Conservation (phyloP, 2,797 vertebrate species). For the Microctenopoma lineatum region DNA sequence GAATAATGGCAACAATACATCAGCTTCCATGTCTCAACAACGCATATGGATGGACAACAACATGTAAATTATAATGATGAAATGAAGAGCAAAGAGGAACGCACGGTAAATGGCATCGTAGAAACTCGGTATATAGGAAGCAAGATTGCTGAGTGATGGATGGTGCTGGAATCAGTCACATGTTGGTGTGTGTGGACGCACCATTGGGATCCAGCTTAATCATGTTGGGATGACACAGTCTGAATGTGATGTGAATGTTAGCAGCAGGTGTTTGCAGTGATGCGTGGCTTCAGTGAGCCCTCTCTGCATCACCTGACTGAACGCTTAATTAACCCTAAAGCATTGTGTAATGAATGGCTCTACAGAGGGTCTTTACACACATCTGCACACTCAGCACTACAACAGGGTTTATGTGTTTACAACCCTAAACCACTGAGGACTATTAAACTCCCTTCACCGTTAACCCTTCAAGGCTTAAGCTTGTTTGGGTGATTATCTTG, state of each 20-base stretch:
- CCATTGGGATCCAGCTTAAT: neutral
- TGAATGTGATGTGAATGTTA: neutral
- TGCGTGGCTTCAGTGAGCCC: conserved; percentile 1
- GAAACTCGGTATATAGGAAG: too few species aligned
- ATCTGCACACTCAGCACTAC: conserved; percentile 23
- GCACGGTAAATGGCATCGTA: too few species aligned
- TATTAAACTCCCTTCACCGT: neutral
- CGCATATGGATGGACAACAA: too few species aligned
- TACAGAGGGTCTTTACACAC: conserved; percentile 7
- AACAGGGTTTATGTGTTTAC: conserved; percentile 16
- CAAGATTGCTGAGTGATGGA: too few species aligned
- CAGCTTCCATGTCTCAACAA: too few species aligned
- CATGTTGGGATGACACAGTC: neutral
- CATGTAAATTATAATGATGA: too few species aligned
- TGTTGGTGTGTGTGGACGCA: neutral
- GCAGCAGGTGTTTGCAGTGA: conserved; percentile 2
- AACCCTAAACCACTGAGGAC: neutral
- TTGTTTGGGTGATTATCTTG: conserved; percentile 31
- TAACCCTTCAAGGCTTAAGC: conserved; percentile 5
- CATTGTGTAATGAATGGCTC: conserved; percentile 36
- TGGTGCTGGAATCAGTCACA: too few species aligned
- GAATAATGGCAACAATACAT: too few species aligned
- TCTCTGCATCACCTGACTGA: conserved; percentile 14
- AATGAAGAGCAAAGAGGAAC: too few species aligned
- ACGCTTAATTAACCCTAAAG: conserved; percentile 45